Base-by-base conservation (phyloP, 1,140 invertebrate species). In the Musca domestica region DNA sequence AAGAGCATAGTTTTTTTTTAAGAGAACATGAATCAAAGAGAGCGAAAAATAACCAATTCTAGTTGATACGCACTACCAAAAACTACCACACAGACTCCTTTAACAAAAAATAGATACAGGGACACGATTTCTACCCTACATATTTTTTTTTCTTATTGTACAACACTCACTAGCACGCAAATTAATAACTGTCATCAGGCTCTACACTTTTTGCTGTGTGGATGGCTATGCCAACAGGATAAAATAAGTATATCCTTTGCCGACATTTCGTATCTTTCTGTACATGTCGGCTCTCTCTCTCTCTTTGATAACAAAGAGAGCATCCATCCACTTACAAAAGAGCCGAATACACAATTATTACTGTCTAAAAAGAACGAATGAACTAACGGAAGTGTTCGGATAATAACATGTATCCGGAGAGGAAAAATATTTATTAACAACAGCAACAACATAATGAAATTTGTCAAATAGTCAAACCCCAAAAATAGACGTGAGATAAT, bases 381-480 rank as follows among this genome's bases (percentile, higher is more conserved):
- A n/a, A 30, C n/a, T 52, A 25, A 56, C 51, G 52, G 67, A 64
- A 63, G 46, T 71, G 34, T 41, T 69, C 73, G 75, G 73, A 74
- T 79, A 79, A 79, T 79, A 79, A 79, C 72, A 74, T 73, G 75
- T 74, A 74, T 79, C 77, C 77, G 77, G 74, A 79, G 75, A 77
- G 77, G 74, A 77, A 79, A 75, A 76, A 74, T 73, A 74, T 72
- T 74, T 73, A 74, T 41, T 41, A 41, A 41, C 34, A 12, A 41
- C 10, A 41, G 12, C 10, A 12, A 41, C 4, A 41, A 12, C 34
- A 41, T 2, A 41, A 72, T 70, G 73, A 69, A 74, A 74, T 79
- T 78, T 78, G 75, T 76, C 73, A 41, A 41, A 41, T 78, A 77
- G 75, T 76, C 73, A 41, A 41, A 41, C 34, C 34, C 34, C 34